Base-by-base conservation (phyloP, 64 coral and sea anemone species). In the Dendrophyllia cribrosa region DNA sequence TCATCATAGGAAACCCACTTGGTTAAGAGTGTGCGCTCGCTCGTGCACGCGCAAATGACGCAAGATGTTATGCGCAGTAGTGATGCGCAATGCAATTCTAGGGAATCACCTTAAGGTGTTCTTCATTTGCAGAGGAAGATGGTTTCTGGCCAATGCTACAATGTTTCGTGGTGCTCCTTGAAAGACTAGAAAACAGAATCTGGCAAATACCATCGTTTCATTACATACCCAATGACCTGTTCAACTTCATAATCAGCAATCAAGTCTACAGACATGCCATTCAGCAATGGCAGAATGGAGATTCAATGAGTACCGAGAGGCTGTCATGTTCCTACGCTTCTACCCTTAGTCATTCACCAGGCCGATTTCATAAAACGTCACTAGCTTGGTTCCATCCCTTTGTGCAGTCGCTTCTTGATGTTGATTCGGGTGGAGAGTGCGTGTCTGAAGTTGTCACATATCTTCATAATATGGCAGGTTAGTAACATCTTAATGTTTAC, bases 381-480 rank as follows among this genome's bases (percentile, higher is more conserved):
- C 58, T 92, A 56, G 82, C 70, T 2, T 92, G 91, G 91, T 87
- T 92, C 10, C 21, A 77, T 16, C 80, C 91, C 16, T 92, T 92
- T 70, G 91, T 92, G 8, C 20, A 69, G 24, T 92, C 91, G 9
- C 25, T 92, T 53, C 91, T 92, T 77, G 91, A 77, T 20, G 87
- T 76, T 92, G 91, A 92, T 43, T 60, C 64, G 0, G 25, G 13
- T 48, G 56, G 12, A 15, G 59, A 70, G 4, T 76, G 48, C 20
- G 58, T 92, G 5, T 76, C 82, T 44, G 48, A 64, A 20, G 91
- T 92, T 58, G 66, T 92, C 64, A 77, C 3, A 13, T 86, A 72
- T 70, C 72, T 92, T 25, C 80, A 92, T 17, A 59, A 78, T 56
- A 16, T 86, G 6, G 72, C 91, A 92, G 81, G 91, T 92, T 66